A percentile compares a stretch with the other conserved stretches of the same genome.
phyloP scores from a whole-genome alignment of 2,113 vertebrate species.

The Notothenia rossii region DNA sequence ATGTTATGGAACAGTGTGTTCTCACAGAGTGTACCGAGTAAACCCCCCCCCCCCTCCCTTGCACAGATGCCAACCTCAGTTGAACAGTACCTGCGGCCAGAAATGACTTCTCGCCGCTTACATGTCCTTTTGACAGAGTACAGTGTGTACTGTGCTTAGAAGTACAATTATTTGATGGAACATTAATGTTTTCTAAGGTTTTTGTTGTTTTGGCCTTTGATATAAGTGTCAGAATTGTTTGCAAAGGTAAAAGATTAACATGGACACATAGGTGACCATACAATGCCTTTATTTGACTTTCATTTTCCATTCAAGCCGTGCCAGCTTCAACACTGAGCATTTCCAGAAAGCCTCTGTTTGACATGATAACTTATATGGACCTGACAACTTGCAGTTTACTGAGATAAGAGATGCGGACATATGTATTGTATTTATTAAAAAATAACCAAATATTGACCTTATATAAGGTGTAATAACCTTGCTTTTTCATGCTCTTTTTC shows the following conservation, averaged over 20 bases:
- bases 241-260: neutral
- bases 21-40: conserved; percentile 61
- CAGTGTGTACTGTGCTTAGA: conserved; percentile 60
- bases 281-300: neutral
- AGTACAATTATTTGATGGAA: neutral
- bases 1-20: conserved; percentile 77
- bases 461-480: neutral
- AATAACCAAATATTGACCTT: neutral
- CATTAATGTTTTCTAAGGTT: conserved; percentile 20
- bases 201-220: conserved; percentile 32
- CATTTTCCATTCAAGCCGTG: neutral
- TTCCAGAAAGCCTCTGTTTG: neutral
- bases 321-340: neutral
- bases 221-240: neutral
- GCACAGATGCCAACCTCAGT: conserved; percentile 58
- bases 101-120: conserved; percentile 41
- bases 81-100: conserved; percentile 67
- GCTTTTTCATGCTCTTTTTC: neutral
- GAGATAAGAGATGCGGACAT: neutral
- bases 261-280: neutral
- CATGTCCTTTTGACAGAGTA: conserved; percentile 49
- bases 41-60: neutral
- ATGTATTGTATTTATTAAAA: neutral
- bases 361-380: neutral
- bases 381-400: neutral